Conservation (phyloP, 2,113 vertebrate genomes). For the Etia nguti region DNA sequence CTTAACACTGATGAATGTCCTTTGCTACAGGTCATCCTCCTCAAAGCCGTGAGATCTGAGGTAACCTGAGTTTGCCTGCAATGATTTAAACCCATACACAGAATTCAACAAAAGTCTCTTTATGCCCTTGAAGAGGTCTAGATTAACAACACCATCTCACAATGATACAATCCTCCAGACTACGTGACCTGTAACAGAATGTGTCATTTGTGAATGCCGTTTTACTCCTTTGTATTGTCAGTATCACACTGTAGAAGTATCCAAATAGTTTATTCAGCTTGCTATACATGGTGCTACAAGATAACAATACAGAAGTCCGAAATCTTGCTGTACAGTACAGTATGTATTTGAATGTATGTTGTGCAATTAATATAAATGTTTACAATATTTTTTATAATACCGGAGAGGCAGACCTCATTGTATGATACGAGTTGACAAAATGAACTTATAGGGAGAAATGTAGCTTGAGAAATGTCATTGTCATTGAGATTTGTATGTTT, state of each 20-base stretch:
- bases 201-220: conserved; percentile 20
- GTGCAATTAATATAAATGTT: conserved; percentile 79
- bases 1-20: conserved; percentile 58
- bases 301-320: conserved; percentile 51
- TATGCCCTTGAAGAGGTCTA: neutral
- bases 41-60: conserved; percentile 7
- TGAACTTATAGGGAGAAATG: conserved; percentile 30
- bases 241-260: conserved; percentile 44
- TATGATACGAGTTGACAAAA: conserved; percentile 40
- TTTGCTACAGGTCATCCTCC: conserved; percentile 2
- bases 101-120: neutral
- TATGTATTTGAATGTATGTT: conserved; percentile 78
- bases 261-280: conserved; percentile 56
- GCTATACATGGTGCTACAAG: conserved; percentile 73
- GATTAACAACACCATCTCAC: neutral
- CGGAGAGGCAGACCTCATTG: conserved; percentile 53
- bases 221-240: conserved; percentile 38
- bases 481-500: conserved; percentile 21
- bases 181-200: conserved; percentile 13
- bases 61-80: neutral
- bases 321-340: conserved; percentile 71
- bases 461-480: conserved; percentile 36
- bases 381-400: conserved; percentile 75
- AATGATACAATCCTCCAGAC: neutral
- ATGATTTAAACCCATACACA: neutral